Percentiles rank a stretch among this genome's conserved stretches.
phyloP scores from a whole-genome alignment of 1,140 invertebrate genomes.

The Drosophila equinoxialis region DNA sequence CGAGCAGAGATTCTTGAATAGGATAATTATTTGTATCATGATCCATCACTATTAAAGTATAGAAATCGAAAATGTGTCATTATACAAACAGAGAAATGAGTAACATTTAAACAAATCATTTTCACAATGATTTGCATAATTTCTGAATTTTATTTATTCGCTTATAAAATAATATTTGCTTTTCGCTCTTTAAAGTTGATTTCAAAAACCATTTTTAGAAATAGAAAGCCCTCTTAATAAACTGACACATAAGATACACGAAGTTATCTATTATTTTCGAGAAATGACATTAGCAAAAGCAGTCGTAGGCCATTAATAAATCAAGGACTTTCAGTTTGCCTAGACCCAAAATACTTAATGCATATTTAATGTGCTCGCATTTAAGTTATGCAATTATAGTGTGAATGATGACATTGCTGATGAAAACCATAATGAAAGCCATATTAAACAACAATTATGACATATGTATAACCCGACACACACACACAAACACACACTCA shows the following conservation, averaged over 20 bases:
- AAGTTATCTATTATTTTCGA: neutral
- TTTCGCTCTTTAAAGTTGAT: too few species aligned
- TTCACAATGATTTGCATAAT: too few species aligned
- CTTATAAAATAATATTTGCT: too few species aligned
- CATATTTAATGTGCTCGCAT: slow-evolving; percentile 62
- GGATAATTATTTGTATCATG: too few species aligned
- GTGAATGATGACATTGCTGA: slow-evolving; percentile 78
- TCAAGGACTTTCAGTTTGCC: neutral
- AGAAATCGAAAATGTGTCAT: too few species aligned
- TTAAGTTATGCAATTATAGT: slow-evolving; percentile 61
- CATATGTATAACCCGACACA: slow-evolving; percentile 38
- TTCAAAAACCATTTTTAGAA: too few species aligned
- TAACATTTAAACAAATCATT: too few species aligned
- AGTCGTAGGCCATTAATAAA: slow-evolving; percentile 14
- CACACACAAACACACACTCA: slow-evolving; percentile 13
- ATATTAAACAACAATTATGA: slow-evolving; percentile 67
- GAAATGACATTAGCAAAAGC: neutral
- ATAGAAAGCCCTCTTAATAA: too few species aligned
- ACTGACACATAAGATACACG: neutral
- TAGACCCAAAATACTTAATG: slow-evolving; percentile 51
- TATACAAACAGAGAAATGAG: too few species aligned
- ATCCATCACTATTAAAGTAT: too few species aligned
- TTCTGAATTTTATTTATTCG: too few species aligned
- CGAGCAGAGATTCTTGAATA: too few species aligned
- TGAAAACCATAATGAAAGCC: slow-evolving; percentile 78